Evolutionary conservation across 1,140 invertebrate genomes (phyloP).

Genomic region (Tetragonula clypearis): DNA sequence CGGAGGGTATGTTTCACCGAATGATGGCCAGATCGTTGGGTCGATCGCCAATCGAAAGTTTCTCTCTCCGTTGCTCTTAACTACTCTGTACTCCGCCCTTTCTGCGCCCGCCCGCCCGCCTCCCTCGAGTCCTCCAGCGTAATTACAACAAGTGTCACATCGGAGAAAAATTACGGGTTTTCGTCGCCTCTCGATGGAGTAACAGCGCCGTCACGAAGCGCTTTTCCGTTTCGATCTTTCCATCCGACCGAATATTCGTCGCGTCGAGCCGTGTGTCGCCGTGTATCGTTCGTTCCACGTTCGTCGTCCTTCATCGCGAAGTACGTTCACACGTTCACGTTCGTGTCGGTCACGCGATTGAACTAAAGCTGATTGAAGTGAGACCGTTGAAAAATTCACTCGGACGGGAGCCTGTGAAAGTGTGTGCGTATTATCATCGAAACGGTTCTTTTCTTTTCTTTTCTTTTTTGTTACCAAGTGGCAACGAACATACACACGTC

Average conservation of each 20-base stretch:
- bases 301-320: background rate
- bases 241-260: background rate
- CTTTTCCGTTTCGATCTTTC: too few species aligned
- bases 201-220: background rate
- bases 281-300: background rate
- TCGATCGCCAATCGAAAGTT: constrained; percentile 13
- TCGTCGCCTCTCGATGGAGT: background rate
- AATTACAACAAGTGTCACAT: constrained; percentile 19
- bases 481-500: background rate
- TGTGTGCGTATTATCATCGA: background rate
- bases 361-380: background rate
- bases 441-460: background rate
- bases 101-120: background rate
- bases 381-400: background rate
- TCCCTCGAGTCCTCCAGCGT: background rate
- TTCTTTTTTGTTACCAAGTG: background rate
- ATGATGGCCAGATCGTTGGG: background rate
- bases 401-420: background rate
- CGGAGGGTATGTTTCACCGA: background rate
- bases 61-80: background rate
- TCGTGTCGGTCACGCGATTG: background rate
- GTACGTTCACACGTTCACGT: background rate
- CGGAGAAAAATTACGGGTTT: constrained; percentile 8
- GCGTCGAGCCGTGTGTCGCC: background rate
- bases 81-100: too few species aligned